Conservation (phyloP, 2,888 invertebrate species). For the Noctuana brunneofusca region DNA sequence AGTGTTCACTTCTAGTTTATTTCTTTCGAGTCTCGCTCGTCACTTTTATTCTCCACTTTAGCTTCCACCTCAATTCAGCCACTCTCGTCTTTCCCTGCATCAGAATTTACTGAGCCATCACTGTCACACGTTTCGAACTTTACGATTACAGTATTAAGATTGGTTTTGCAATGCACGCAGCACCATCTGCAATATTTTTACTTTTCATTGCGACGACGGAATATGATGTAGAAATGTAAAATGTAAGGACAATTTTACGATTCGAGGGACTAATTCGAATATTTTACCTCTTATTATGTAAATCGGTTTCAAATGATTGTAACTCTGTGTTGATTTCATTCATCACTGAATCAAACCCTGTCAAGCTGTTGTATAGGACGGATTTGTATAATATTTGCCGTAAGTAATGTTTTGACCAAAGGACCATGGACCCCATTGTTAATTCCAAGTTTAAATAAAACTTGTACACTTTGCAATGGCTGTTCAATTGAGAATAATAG, state of each 20-base stretch:
- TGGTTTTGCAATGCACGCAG: conserved; percentile 28
- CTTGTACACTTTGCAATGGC: background rate
- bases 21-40: conserved; percentile 56
- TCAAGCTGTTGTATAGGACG: conserved; percentile 46
- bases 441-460: background rate
- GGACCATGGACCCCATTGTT: background rate
- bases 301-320: conserved; percentile 42
- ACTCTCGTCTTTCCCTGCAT: conserved; percentile 74
- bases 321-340: conserved; percentile 53
- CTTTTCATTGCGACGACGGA: conserved; percentile 75
- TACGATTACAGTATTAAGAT: conserved; percentile 41
- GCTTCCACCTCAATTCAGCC: conserved; percentile 76
- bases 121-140: conserved; percentile 40
- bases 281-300: conserved; percentile 44
- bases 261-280: conserved; percentile 46
- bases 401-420: background rate
- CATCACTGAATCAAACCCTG: conserved; percentile 55
- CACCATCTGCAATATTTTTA: conserved; percentile 70
- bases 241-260: conserved; percentile 73
- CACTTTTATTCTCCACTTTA: conserved; percentile 80
- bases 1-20: conserved; percentile 46
- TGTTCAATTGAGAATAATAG: too few species aligned
- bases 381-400: conserved; percentile 55
- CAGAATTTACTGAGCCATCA: conserved; percentile 61
- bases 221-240: conserved; percentile 81